Conservation (phyloP, 1,140 invertebrate species). For the Teleopsis dalmanni region DNA sequence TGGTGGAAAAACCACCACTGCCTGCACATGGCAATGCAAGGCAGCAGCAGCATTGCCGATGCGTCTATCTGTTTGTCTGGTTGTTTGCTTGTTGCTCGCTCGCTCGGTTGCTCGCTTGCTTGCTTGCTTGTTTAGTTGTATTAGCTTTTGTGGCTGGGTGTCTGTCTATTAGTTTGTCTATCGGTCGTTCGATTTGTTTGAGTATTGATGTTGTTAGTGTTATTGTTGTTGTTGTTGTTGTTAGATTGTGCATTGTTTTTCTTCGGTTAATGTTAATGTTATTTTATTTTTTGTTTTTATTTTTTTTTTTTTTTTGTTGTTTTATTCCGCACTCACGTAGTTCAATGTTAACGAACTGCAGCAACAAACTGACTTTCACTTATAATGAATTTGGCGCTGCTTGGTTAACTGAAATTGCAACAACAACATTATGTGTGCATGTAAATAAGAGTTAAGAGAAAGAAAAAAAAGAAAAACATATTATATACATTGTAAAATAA, state of each 20-base stretch:
- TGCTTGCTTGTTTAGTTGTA: not conserved
- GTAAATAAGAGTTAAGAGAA: too few species aligned
- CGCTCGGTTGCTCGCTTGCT: not conserved
- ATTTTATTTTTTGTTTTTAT: not conserved
- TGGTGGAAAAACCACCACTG: constrained; percentile 9
- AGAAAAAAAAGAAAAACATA: too few species aligned
- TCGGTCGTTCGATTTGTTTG: not conserved
- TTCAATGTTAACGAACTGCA: constrained; percentile 45
- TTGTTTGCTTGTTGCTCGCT: constrained; percentile 2
- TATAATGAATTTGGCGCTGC: constrained; percentile 18
- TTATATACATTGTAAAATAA: too few species aligned
- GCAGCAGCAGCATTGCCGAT: too few species aligned
- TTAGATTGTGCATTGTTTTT: constrained; percentile 14
- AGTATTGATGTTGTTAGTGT: not conserved
- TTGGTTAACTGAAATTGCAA: too few species aligned
- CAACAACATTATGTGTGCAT: too few species aligned
- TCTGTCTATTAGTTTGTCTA: constrained; percentile 2
- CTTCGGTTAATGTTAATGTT: not conserved
- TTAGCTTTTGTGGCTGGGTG: not conserved
- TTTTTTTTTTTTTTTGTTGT: constrained; percentile 7
- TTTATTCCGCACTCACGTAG: constrained; percentile 21
- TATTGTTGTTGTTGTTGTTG: constrained; percentile 16
- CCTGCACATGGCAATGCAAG: not conserved
- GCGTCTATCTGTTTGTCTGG: not conserved
- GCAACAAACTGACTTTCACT: constrained; percentile 16